Percentiles rank a stretch among this genome's conserved stretches.
Conservation (phyloP, 1,140 invertebrate species). For the Trinorchestia longiramus region DNA sequence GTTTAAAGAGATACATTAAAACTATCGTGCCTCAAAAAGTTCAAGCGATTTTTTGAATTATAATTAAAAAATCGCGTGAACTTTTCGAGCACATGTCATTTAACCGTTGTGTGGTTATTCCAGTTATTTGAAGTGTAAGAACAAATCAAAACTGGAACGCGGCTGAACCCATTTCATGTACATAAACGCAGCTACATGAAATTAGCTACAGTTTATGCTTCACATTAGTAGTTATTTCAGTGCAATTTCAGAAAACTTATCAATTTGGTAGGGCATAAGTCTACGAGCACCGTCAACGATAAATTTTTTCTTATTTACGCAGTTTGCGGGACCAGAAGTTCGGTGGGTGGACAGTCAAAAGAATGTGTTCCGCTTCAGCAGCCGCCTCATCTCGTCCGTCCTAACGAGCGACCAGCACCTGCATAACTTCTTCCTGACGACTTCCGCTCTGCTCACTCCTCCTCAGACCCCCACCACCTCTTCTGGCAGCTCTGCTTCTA, state of each 20-base stretch:
- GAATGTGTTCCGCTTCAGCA: constrained; percentile 84
- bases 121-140: too few relatives aligned
- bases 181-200: background rate
- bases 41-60: too few relatives aligned
- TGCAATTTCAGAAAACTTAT: background rate
- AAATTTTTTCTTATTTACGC: constrained; percentile 58
- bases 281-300: background rate
- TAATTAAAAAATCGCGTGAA: too few relatives aligned
- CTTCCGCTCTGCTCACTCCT: constrained; percentile 61
- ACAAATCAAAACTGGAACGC: background rate
- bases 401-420: constrained; percentile 87
- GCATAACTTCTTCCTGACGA: constrained; percentile 81
- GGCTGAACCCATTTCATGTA: background rate
- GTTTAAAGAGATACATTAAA: too few relatives aligned
- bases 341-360: constrained; percentile 92
- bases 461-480: constrained; percentile 45
- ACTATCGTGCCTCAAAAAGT: too few relatives aligned
- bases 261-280: background rate
- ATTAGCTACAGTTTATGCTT: background rate
- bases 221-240: background rate
- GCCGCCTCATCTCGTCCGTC: constrained; percentile 88
- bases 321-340: constrained; percentile 91
- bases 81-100: too few relatives aligned
- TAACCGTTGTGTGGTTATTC: too few relatives aligned
- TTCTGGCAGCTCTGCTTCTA: constrained; percentile 39